Percentiles rank a stretch among this genome's conserved stretches.
Conservation (phyloP, 2,797 vertebrate species). For the Onychomys leucogaster region DNA sequence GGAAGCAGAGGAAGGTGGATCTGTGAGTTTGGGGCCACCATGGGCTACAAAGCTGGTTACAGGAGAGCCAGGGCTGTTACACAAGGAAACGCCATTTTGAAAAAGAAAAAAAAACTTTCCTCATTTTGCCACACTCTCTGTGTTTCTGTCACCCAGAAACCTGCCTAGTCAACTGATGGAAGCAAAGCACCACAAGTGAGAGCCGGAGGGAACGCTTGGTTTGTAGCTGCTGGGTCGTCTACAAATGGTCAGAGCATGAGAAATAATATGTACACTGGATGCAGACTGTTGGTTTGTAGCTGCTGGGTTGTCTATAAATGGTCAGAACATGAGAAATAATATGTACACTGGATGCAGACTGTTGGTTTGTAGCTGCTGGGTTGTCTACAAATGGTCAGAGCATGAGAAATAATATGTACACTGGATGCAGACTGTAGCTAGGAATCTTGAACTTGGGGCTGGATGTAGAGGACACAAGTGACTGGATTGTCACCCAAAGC, state of each 20-base stretch:
- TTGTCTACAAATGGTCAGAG: background rate
- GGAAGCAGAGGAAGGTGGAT: too few species aligned
- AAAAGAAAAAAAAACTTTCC: too few species aligned
- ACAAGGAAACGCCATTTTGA: too few species aligned
- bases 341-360: too few species aligned
- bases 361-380: background rate
- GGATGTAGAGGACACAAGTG: background rate
- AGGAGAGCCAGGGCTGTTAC: too few species aligned
- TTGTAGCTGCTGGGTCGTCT: background rate
- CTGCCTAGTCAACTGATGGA: too few species aligned
- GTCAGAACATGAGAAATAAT: background rate
- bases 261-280: background rate
- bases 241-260: background rate
- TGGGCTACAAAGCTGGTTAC: too few species aligned
- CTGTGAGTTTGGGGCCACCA: too few species aligned
- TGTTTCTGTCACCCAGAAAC: conserved; percentile 27
- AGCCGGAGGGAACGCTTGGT: background rate
- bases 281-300: background rate
- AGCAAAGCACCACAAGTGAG: too few species aligned
- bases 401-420: background rate
- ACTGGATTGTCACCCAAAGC: background rate
- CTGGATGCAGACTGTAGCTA: background rate
- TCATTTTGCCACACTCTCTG: background rate
- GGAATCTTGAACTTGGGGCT: background rate
- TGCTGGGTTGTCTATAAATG: background rate